Conservation (phyloP, 1,140 invertebrate genomes). For the Mactra quadrangularis region DNA sequence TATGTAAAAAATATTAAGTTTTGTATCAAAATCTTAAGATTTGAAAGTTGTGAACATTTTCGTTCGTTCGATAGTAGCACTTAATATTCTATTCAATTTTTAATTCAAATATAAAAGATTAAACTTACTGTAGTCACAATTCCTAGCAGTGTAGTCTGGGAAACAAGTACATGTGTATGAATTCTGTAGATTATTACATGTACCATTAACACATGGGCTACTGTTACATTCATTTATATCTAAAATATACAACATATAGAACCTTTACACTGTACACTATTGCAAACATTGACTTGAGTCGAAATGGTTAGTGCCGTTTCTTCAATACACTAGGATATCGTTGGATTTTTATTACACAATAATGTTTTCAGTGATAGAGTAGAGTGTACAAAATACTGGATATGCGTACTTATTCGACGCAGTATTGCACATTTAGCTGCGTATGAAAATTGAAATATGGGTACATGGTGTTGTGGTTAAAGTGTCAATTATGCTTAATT, state of each 20-base stretch:
- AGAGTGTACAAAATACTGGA: no score
- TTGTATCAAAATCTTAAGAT: background rate
- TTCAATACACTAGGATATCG: background rate
- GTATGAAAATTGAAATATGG: no score
- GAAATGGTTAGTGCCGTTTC: no score
- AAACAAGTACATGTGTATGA: conserved; percentile 4
- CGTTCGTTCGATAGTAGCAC: background rate
- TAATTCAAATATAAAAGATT: background rate
- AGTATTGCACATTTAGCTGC: no score
- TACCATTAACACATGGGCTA: conserved; percentile 12
- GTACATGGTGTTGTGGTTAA: no score
- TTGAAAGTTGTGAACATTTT: background rate
- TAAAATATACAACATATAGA: background rate
- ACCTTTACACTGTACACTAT: no score
- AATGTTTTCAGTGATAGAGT: background rate
- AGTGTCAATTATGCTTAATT: no score
- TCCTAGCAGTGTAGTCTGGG: conserved; percentile 11
- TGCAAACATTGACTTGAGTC: no score
- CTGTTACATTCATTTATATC: conserved; percentile 21
- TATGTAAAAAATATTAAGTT: no score
- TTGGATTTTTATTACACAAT: background rate
- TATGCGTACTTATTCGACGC: no score
- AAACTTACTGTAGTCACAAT: conserved; percentile 49
- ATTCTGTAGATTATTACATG: background rate
- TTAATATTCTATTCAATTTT: background rate